A percentile compares a stretch with the other conserved stretches of the same genome.
Conservation (phyloP, 2,888 invertebrate genomes). For the Drosophila putrida region DNA sequence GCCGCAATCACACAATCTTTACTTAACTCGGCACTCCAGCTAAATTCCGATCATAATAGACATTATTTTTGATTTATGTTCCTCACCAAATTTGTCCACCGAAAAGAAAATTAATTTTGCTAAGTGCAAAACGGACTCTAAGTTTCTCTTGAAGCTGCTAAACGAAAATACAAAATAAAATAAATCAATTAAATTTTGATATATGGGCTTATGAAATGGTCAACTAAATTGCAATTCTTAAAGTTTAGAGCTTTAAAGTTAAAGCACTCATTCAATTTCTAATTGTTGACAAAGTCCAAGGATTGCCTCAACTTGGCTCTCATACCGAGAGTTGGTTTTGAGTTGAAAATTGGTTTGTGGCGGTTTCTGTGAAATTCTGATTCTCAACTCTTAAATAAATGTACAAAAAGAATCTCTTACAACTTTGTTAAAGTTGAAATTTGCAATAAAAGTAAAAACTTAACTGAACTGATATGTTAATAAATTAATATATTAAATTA, state of each 20-base stretch:
- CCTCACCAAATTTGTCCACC: constrained; percentile 1
- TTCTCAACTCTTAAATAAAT: too few species aligned
- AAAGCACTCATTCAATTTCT: too few species aligned
- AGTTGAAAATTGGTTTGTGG: too few species aligned
- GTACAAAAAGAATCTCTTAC: too few species aligned
- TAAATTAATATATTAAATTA: too few species aligned
- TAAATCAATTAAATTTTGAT: background rate
- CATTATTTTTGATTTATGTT: constrained; percentile 54
- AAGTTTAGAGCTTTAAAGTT: background rate
- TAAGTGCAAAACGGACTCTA: constrained; percentile 27
- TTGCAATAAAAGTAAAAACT: too few species aligned
- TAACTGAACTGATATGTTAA: too few species aligned
- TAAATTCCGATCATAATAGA: constrained; percentile 37
- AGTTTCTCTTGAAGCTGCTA: background rate
- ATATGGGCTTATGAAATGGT: background rate
- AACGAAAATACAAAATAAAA: background rate
- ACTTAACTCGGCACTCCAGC: constrained; percentile 6
- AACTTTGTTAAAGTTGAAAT: too few species aligned
- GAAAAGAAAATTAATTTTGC: constrained; percentile 33
- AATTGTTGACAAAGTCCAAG: too few species aligned
- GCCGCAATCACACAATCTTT: constrained; percentile 24
- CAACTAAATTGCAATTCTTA: background rate
- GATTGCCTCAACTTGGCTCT: too few species aligned
- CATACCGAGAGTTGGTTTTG: too few species aligned
- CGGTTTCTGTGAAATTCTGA: too few species aligned